Evolutionary conservation across 2,888 invertebrate species (phyloP).

Genomic region (Chydorus sphaericus): DNA sequence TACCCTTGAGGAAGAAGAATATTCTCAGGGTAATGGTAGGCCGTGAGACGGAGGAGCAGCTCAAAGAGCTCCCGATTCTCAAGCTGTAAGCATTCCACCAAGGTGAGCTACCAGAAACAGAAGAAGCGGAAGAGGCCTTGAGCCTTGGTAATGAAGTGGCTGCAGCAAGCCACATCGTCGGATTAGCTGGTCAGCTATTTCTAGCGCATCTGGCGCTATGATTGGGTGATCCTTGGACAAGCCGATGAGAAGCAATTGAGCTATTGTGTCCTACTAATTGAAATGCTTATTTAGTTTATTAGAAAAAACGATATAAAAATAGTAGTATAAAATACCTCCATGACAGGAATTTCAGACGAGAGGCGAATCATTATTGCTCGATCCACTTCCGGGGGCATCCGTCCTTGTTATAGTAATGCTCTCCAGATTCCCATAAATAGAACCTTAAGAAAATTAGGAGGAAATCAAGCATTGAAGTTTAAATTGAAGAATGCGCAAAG

Average conservation of each 20-base stretch:
- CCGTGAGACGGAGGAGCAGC: slow-evolving; percentile 73
- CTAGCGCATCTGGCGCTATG: slow-evolving; percentile 65
- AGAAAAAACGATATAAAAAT: no score
- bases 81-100: slow-evolving; percentile 55
- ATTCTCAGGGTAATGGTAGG: slow-evolving; percentile 85
- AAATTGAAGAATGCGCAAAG: no score
- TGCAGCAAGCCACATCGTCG: no score
- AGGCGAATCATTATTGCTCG: slow-evolving; percentile 59
- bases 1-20: slow-evolving; percentile 70
- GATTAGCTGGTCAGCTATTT: slow-evolving; percentile 69
- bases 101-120: no score
- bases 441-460: no score
- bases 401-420: slow-evolving; percentile 64
- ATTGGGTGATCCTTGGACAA: slow-evolving; percentile 64
- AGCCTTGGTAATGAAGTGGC: slow-evolving; percentile 56
- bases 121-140: no score
- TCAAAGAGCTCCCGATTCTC: slow-evolving; percentile 76
- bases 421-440: slow-evolving; percentile 38
- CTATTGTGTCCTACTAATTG: slow-evolving; percentile 62
- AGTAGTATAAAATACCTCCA: slow-evolving; percentile 23
- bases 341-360: slow-evolving; percentile 73
- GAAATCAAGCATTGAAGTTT: no score
- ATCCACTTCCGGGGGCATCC: slow-evolving; percentile 80
- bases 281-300: slow-evolving; percentile 12
- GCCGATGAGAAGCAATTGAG: slow-evolving; percentile 69